Percentiles rank a stretch among this genome's conserved stretches.
phyloP scores from a whole-genome alignment of 2,113 vertebrate genomes.

The Cranoglanis bouderius region DNA sequence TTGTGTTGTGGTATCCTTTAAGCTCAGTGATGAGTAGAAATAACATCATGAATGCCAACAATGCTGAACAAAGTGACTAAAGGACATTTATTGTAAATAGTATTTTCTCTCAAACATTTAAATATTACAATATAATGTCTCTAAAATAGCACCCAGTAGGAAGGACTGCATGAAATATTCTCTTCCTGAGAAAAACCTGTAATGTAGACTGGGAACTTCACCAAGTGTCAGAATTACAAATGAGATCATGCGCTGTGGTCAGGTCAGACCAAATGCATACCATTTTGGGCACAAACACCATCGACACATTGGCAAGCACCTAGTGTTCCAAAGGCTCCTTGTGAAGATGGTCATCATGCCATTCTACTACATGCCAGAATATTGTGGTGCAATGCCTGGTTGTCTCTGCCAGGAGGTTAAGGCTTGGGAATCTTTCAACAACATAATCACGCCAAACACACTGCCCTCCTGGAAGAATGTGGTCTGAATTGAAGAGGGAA shows the following conservation, averaged over 20 bases:
- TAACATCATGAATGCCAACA: background rate
- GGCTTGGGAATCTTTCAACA: background rate
- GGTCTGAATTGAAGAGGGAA: background rate
- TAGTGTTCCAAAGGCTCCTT: background rate
- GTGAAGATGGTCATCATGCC: background rate
- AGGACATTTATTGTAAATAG: background rate
- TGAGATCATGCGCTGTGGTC: background rate
- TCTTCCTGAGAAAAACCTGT: background rate
- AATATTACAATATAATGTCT: background rate
- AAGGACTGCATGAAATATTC: background rate
- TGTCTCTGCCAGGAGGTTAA: background rate
- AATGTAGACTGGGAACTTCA: background rate
- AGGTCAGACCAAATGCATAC: background rate
- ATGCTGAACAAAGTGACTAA: background rate
- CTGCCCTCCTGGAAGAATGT: background rate
- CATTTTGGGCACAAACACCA: background rate
- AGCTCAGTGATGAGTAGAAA: background rate
- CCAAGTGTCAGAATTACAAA: background rate
- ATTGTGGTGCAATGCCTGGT: background rate
- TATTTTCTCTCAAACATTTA: background rate
- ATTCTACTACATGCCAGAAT: background rate
- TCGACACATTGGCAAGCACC: background rate
- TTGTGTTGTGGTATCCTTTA: background rate
- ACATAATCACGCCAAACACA: background rate
- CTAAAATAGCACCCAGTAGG: background rate